A percentile compares a stretch with the other conserved stretches of the same genome.
Conservation (phyloP, 37 sponge, comb jelly and placozoan genomes). For the Petrosia ficiformis region DNA sequence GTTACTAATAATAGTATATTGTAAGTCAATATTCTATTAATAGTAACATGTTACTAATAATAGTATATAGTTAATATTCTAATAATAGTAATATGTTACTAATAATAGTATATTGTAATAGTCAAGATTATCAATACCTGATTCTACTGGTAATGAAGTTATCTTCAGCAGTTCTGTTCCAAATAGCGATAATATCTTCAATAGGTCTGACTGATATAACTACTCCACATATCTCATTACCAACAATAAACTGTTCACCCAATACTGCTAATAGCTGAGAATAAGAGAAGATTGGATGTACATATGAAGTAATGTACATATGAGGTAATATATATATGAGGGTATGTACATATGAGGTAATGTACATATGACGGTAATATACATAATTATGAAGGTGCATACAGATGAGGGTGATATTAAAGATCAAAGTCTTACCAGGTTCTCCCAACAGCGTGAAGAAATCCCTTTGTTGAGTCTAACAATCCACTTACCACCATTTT, state of each 20-base stretch:
- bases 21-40: not conserved
- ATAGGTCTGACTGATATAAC: constrained; percentile 75
- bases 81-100: not conserved
- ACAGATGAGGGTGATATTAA: not conserved
- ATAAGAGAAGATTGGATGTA: not conserved
- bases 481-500: constrained; percentile 94
- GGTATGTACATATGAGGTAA: not conserved
- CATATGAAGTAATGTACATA: not conserved
- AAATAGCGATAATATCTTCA: constrained; percentile 90
- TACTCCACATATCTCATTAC: constrained; percentile 95
- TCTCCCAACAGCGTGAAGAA: constrained; percentile 88
- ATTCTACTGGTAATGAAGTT: constrained; percentile 62
- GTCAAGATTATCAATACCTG: constrained; percentile 36
- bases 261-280: constrained; percentile 75
- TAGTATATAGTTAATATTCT: not conserved
- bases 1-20: too few relatives aligned
- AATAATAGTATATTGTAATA: not conserved
- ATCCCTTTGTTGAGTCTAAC: constrained; percentile 84
- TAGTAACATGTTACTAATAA: not conserved
- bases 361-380: not conserved
- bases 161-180: constrained; percentile 88
- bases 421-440: constrained; percentile 42
- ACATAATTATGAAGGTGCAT: not conserved
- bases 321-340: not conserved
- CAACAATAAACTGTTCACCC: constrained; percentile 98